Conservation (phyloP, 2,888 invertebrate genomes). For the Cephus sareptanus region DNA sequence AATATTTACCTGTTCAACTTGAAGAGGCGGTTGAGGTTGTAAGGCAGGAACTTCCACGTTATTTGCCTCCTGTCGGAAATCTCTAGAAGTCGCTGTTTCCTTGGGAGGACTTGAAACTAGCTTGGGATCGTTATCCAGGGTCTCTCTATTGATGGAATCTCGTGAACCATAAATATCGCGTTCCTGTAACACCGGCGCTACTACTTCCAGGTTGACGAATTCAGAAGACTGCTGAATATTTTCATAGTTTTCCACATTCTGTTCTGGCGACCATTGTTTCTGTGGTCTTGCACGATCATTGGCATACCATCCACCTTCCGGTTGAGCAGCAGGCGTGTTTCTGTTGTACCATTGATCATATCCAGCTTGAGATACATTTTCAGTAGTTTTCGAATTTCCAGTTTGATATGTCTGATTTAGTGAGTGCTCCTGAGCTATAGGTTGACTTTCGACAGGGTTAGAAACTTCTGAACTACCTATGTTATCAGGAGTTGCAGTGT, state of each 20-base stretch:
- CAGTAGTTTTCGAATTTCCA: conserved; percentile 22
- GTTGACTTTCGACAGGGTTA: conserved; percentile 31
- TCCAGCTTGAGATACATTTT: conserved; percentile 36
- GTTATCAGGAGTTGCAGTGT: conserved; percentile 27
- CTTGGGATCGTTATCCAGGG: conserved; percentile 54
- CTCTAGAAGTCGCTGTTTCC: conserved; percentile 37
- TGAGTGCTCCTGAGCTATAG: conserved; percentile 28
- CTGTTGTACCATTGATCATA: conserved; percentile 64
- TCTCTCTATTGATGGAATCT: conserved; percentile 52
- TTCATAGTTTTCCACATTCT: conserved; percentile 59
- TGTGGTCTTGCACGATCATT: conserved; percentile 39
- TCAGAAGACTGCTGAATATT: conserved; percentile 55
- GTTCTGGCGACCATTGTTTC: conserved; percentile 46
- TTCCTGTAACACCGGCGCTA: conserved; percentile 50
- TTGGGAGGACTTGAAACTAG: conserved; percentile 34
- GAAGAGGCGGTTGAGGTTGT: conserved; percentile 36
- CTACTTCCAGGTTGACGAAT: conserved; percentile 58
- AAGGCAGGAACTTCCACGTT: conserved; percentile 53
- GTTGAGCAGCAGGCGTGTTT: conserved; percentile 35
- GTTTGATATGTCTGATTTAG: conserved; percentile 18
- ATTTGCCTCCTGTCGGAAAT: conserved; percentile 49
- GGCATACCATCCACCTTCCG: conserved; percentile 46
- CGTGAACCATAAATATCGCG: conserved; percentile 57
- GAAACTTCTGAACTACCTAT: conserved; percentile 23
- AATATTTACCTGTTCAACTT: conserved; percentile 40